Evolutionary conservation across 2,888 invertebrate genomes (phyloP).

Genomic region (Notocelia uddmanniana): DNA sequence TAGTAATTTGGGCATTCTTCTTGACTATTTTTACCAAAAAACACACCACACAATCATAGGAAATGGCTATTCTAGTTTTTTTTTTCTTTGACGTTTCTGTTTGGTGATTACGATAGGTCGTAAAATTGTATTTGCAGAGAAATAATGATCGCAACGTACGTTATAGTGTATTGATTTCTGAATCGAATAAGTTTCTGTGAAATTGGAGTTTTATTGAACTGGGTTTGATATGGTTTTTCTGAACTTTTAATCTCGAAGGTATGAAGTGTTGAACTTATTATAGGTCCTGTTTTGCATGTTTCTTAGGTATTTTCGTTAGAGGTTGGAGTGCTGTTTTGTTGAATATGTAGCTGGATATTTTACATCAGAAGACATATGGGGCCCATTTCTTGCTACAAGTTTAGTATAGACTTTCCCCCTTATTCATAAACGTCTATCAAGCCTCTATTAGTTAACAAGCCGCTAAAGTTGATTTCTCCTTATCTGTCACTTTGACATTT

Average conservation of each 20-base stretch:
- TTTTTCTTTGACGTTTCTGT: conserved; percentile 24
- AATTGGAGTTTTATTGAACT: conserved; percentile 23
- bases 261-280: background rate
- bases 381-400: no score
- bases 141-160: conserved; percentile 28
- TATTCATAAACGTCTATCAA: no score
- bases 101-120: conserved; percentile 64
- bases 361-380: no score
- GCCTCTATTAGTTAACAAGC: no score
- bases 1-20: background rate
- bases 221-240: background rate
- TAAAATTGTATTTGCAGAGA: conserved; percentile 55
- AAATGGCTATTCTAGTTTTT: conserved; percentile 22
- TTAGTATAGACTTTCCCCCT: no score
- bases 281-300: background rate
- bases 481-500: no score
- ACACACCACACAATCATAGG: conserved; percentile 36
- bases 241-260: background rate
- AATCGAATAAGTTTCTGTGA: conserved; percentile 23
- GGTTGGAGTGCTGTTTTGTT: no score
- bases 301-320: background rate
- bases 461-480: no score
- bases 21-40: background rate
- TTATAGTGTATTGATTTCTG: conserved; percentile 17
- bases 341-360: no score